These are phyloP conservation scores for Drosophila anceps DNA, from an alignment of 2,888 invertebrate genomes.

Conservation along the genomic window DNA sequence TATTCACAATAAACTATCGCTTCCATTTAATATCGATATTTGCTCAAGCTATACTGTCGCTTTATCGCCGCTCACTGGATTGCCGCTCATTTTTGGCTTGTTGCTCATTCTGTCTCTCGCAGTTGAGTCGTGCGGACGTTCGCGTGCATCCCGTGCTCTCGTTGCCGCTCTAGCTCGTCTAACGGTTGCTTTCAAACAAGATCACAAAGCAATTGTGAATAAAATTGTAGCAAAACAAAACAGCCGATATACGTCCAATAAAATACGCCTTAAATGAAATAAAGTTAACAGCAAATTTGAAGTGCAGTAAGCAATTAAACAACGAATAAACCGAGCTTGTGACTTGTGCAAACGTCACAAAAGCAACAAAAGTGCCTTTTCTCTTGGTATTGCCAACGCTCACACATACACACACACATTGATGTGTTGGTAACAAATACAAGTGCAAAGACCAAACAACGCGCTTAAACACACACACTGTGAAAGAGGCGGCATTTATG, in stretches of 20 bases:
- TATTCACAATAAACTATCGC: constrained; percentile 7
- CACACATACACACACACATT: neutral
- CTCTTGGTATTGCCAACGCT: constrained; percentile 21
- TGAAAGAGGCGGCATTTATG: constrained; percentile 33
- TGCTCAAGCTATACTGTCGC: constrained; percentile 9
- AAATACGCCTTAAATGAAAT: constrained; percentile 2
- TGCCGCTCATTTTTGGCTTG: constrained; percentile 36
- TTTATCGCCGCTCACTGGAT: constrained; percentile 10
- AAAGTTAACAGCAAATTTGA: neutral
- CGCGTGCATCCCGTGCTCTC: neutral
- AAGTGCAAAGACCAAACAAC: constrained; percentile 43
- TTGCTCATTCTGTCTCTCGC: constrained; percentile 48
- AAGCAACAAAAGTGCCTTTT: constrained; percentile 52
- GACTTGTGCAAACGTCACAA: constrained; percentile 47
- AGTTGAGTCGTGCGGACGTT: constrained; percentile 36
- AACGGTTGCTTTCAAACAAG: constrained; percentile 50
- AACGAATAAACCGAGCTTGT: constrained; percentile 26
- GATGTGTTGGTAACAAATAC: constrained; percentile 65
- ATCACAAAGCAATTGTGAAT: constrained; percentile 39
- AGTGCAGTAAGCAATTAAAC: constrained; percentile 28
- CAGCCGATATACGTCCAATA: neutral
- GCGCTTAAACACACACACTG: constrained; percentile 37
- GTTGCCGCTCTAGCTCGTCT: constrained; percentile 5
- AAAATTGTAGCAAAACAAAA: constrained; percentile 37
- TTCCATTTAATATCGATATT: constrained; percentile 15